Evolutionary conservation across 2,113 vertebrate species (phyloP).

Genomic region (Saimiri boliviensis): DNA sequence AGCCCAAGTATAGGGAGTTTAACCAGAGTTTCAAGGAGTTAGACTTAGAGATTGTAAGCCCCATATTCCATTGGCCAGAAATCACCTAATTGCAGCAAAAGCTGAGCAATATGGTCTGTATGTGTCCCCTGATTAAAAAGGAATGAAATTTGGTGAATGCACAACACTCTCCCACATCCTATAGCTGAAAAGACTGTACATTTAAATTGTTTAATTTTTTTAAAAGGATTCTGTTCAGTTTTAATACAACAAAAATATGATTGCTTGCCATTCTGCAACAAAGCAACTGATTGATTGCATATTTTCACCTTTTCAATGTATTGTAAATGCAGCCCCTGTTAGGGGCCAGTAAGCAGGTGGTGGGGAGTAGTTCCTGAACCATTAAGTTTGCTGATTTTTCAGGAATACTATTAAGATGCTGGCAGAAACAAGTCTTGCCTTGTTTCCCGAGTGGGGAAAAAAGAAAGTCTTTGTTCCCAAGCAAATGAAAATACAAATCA

Average conservation of each 20-base stretch:
- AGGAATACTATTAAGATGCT: constrained; percentile 47
- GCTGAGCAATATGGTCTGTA: not conserved
- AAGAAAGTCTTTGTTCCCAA: constrained; percentile 77
- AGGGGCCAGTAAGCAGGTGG: constrained; percentile 39
- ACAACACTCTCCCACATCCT: not conserved
- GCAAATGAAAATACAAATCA: constrained; percentile 77
- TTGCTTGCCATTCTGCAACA: constrained; percentile 23
- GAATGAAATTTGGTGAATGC: not conserved
- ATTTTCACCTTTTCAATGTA: constrained; percentile 63
- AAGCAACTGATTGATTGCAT: constrained; percentile 44
- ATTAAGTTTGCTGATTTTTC: constrained; percentile 53
- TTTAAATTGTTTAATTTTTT: constrained; percentile 33
- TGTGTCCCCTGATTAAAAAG: not conserved
- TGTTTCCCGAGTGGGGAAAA: constrained; percentile 58
- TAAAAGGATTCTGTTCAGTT: not conserved
- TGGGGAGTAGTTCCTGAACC: constrained; percentile 24
- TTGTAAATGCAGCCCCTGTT: constrained; percentile 10
- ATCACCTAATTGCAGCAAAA: not conserved
- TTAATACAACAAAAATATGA: constrained; percentile 36
- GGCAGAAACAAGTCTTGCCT: constrained; percentile 66
- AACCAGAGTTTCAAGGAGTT: not conserved
- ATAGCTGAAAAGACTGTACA: constrained; percentile 12
- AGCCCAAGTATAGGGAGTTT: too few species aligned
- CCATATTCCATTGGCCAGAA: not conserved
- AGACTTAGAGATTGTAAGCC: not conserved